phyloP scores from a whole-genome alignment of 1,140 invertebrate species.

The Vollenhovia emeryi region DNA sequence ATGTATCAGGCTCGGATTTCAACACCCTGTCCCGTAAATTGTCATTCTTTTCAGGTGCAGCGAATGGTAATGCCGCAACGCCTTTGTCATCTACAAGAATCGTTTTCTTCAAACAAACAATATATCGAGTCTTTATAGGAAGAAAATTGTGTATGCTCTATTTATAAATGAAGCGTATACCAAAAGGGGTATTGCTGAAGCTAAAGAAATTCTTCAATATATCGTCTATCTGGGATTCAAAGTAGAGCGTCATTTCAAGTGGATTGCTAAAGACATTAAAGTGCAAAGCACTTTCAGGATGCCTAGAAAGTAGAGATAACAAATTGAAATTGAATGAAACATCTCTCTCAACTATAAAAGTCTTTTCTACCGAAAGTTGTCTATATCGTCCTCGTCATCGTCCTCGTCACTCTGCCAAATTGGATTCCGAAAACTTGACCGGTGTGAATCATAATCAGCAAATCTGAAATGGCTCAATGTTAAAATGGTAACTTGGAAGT shows the following conservation, averaged over 20 bases:
- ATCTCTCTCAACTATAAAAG: neutral
- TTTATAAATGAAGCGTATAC: conserved; percentile 2
- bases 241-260: conserved; percentile 78
- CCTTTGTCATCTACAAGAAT: conserved; percentile 41
- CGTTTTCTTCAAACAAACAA: neutral
- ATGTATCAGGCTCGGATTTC: conserved; percentile 79
- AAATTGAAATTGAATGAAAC: neutral
- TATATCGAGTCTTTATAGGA: neutral
- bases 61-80: conserved; percentile 38
- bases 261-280: conserved; percentile 78
- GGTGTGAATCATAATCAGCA: conserved; percentile 57
- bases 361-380: conserved; percentile 74
- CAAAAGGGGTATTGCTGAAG: conserved; percentile 51
- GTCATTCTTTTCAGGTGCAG: conserved; percentile 26
- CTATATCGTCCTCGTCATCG: conserved; percentile 76
- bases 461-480: conserved; percentile 67
- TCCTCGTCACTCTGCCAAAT: conserved; percentile 80
- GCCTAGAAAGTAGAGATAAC: conserved; percentile 53
- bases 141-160: neutral
- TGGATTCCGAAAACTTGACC: conserved; percentile 76
- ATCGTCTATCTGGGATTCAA: conserved; percentile 78
- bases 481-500: neutral
- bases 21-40: conserved; percentile 83
- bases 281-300: conserved; percentile 48
- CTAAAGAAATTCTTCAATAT: conserved; percentile 73